Base-by-base conservation (phyloP, 2,888 invertebrate species). In the Clanis bilineata region DNA sequence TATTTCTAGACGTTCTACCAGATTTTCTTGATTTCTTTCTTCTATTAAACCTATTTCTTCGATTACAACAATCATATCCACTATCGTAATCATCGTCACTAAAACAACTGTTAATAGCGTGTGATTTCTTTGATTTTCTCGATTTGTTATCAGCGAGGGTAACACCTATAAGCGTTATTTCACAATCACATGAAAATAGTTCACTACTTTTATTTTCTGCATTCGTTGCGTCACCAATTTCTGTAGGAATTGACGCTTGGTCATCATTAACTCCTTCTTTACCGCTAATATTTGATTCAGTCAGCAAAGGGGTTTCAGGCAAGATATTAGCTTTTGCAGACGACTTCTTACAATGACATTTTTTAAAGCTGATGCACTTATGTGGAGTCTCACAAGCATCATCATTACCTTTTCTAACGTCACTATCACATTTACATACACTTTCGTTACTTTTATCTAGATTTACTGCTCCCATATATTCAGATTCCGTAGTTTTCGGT, bases 121-220 rank as follows among this genome's bases (percentile, higher is more conserved):
- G 54, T 47, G 39, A 18, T 41, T 58, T 56, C 55, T 62, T 59
- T 12, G 51, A 62, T 41, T 69, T 71, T 23, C 62, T 41, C 7
- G 62, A 55, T 45, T 58, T 69, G 32, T 64, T 64, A 64, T 85
- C 79, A 45, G 78, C 71, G 59, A 91, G 74, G 10, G 90, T 89
- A 7, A 88, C 91, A 21, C 91, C 91, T 59, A 91, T 78, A 74
- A 89, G 86, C 55, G 83, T 79, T 23, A 91, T 81, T 54, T 75
- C 71, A 67, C 82, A 86, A 60, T 84, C 81, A 73, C 74, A 72
- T 56, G 69, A 68, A 60, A 64, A 63, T 63, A 64, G 9, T 18
- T 54, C 57, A 58, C 60, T 44, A 25, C 39, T 47, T 44, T 25
- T 21, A 47, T 39, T 18, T 56, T 15, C 23, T 18, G 18, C 15